Conservation (phyloP, 2,888 invertebrate genomes). For the Melanostoma scalare region DNA sequence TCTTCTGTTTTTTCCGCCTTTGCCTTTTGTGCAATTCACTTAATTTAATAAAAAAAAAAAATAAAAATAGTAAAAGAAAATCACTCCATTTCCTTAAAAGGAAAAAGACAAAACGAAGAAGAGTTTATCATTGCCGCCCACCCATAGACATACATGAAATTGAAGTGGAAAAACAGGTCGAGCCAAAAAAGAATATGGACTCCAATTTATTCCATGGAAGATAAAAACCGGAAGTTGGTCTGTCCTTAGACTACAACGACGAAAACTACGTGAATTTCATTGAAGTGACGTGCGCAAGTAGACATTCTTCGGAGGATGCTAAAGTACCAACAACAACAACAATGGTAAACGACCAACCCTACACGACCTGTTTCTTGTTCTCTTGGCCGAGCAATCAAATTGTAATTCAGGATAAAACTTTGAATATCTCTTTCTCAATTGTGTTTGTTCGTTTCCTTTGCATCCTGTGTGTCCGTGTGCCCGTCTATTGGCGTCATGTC, state of each 20-base stretch:
- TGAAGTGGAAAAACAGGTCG: constrained; percentile 38
- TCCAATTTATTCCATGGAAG: constrained; percentile 65
- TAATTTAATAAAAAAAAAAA: constrained; percentile 49
- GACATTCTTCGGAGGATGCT: constrained; percentile 36
- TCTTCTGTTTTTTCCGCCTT: constrained; percentile 22
- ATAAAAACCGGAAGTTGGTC: constrained; percentile 68
- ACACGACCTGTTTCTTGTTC: constrained; percentile 52
- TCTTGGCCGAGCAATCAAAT: constrained; percentile 74
- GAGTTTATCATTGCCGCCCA: constrained; percentile 27
- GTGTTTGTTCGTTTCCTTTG: constrained; percentile 66
- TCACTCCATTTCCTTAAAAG: constrained; percentile 36
- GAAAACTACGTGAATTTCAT: constrained; percentile 64
- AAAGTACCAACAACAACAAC: constrained; percentile 42
- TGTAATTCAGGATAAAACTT: constrained; percentile 75
- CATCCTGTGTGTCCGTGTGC: constrained; percentile 42
- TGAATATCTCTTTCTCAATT: constrained; percentile 73
- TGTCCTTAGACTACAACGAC: constrained; percentile 13
- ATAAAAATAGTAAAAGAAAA: constrained; percentile 20
- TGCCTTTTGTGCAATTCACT: constrained; percentile 59
- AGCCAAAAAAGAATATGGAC: constrained; percentile 35
- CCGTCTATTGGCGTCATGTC: constrained; percentile 42
- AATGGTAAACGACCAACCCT: constrained; percentile 27
- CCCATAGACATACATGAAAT: constrained; percentile 29
- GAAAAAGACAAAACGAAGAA: constrained; percentile 1
- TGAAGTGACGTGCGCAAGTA: constrained; percentile 57